These are phyloP conservation scores for Clarias fuscus DNA, from an alignment of 2,797 vertebrate species.

Conservation along the genomic window DNA sequence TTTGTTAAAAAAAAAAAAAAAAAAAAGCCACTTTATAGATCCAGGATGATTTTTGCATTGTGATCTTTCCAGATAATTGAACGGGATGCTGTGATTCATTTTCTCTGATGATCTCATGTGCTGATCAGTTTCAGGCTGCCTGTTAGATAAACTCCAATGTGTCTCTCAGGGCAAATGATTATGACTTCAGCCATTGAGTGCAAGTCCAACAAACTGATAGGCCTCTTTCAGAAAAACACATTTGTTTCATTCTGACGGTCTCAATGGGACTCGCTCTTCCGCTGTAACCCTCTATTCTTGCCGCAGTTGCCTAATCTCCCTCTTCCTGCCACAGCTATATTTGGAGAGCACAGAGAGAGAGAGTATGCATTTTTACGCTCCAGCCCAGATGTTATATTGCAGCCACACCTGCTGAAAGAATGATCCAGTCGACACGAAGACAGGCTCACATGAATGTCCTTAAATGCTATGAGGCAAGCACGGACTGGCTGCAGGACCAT, in stretches of 20 bases:
- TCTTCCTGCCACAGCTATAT: slow-evolving; percentile 65
- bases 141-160: background rate
- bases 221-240: slow-evolving; percentile 57
- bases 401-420: slow-evolving; percentile 31
- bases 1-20: no score
- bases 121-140: slow-evolving; percentile 5
- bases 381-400: slow-evolving; percentile 19
- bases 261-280: slow-evolving; percentile 65
- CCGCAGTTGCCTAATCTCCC: slow-evolving; percentile 63
- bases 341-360: slow-evolving; percentile 57
- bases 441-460: background rate
- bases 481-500: background rate
- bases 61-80: slow-evolving; percentile 16
- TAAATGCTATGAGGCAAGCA: background rate
- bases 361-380: slow-evolving; percentile 43
- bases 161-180: slow-evolving; percentile 18
- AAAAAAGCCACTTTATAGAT: background rate
- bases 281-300: slow-evolving; percentile 56
- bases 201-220: slow-evolving; percentile 24
- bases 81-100: slow-evolving; percentile 12
- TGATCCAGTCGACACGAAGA: slow-evolving; percentile 2
- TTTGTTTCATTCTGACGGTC: slow-evolving; percentile 65
- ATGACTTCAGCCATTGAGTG: slow-evolving; percentile 37
- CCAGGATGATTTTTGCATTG: background rate
- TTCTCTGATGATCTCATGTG: slow-evolving; percentile 12